These are phyloP conservation scores for Antheraea yamamai DNA, from an alignment of 2,888 invertebrate genomes.

Conservation along the genomic window DNA sequence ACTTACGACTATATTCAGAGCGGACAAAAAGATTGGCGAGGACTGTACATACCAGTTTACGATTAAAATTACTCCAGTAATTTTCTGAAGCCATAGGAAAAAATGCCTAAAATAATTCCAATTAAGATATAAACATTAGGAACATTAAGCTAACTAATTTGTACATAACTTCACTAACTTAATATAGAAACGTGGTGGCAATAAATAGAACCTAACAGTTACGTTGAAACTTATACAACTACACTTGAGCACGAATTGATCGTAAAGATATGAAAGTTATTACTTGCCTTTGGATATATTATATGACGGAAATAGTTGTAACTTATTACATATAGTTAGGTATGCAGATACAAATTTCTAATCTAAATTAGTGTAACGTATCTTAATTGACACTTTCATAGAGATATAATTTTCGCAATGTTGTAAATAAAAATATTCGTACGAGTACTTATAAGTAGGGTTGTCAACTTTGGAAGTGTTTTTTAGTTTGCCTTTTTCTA, in stretches of 20 bases:
- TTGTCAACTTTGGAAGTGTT: background rate
- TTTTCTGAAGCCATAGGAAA: background rate
- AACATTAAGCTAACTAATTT: background rate
- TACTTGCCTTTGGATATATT: slow-evolving; percentile 5
- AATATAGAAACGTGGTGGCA: slow-evolving; percentile 4
- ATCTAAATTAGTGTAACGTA: background rate
- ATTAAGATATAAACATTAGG: background rate
- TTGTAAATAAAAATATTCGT: background rate
- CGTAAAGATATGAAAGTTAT: slow-evolving; percentile 15
- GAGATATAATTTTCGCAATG: background rate
- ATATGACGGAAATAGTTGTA: background rate
- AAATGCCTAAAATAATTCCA: background rate
- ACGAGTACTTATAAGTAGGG: background rate
- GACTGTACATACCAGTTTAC: too few relatives aligned
- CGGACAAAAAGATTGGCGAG: too few relatives aligned
- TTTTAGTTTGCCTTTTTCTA: too few relatives aligned
- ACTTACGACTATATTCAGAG: too few relatives aligned
- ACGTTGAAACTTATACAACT: slow-evolving; percentile 10
- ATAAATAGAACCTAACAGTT: slow-evolving; percentile 10
- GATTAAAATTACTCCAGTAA: too few relatives aligned
- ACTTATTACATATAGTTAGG: background rate
- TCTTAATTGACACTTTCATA: background rate
- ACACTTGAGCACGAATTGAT: slow-evolving; percentile 14
- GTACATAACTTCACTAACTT: background rate
- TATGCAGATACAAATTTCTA: background rate